Evolutionary conservation across 2,797 vertebrate genomes (phyloP), one percentile per base, ranked within the genome.

Genomic region (Typhlichthys eigenmanni): DNA sequence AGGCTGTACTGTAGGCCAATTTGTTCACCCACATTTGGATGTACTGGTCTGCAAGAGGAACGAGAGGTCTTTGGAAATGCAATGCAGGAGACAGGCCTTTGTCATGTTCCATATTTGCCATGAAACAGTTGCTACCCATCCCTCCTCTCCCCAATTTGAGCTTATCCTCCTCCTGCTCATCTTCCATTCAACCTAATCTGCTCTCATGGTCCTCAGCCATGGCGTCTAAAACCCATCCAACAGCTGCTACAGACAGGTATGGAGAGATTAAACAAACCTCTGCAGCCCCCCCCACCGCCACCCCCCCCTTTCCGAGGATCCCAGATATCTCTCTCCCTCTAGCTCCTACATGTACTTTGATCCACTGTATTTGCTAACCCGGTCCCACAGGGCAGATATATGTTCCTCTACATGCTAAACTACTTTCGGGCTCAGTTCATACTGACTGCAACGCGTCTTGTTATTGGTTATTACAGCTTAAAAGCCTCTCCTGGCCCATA

Each of bases 181-280:
- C 71, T 63, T 76, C 74, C 79, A 24, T 83, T 72, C 60, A 73
- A 85, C 71, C 71, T 89, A 84, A 92, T 89, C 88, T 83, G 77
- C 75, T 91, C 49, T 87, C 84, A 86, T 81, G 76, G 81, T 83
- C 78, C 79, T 84, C 79, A 78, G 86, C 86, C 60, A 13, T 85
- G 82, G 86, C 66, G 67, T 86, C 80, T 87, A 84, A 87, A 88
- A 82, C 79, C 78, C 76, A 77, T 81, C 69, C 76, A 88, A 79
- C 90, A 88, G 85, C 87, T 90, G 89, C 85, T 72, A 83, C 88
- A 75, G 78, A 88, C 84, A 80, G 78, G 81, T 87, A 80, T 69
- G 53, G 70, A 74, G 77, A 80, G 83, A 87, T 89, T 90, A 91
- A 87, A 88, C 75, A 66, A 74, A 70, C 80, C 79, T 86, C 80